Evolutionary conservation across 2,113 vertebrate species (phyloP), one percentile per base, ranked within the genome.

Genomic region (Ariopsis seemanni): DNA sequence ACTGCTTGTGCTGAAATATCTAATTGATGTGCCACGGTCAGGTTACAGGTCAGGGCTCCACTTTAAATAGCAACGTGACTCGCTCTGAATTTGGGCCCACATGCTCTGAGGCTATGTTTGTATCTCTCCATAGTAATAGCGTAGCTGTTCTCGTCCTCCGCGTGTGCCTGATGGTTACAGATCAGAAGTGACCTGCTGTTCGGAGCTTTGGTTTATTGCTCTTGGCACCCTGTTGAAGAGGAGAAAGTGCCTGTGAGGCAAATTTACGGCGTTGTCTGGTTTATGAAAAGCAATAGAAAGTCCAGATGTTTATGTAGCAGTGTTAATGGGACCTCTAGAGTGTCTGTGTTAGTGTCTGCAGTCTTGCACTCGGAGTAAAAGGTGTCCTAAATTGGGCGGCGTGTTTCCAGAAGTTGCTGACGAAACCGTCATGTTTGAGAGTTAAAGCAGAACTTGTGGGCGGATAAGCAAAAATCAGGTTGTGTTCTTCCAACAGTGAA

Each of bases 41-140:
- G 62, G 86, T 92, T 92, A 89, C 91, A 90, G 89, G 90, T 91
- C 91, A 90, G 86, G 83, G 52, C 87, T 62, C 57, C 17, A 82
- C 90, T 88, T 90, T 87, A 89, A 90, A 88, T 91, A 90, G 72
- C 82, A 18, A 12, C 63, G 42, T 86, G 90, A 88, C 83, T 85
- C 30, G 63, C 79, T 77, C n/a, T 58, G 85, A 83, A 85, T 87
- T 74, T 84, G 55, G 85, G 79, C 72, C 87, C 52, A 42, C 18
- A 83, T 84, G 78, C 9, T 62, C 15, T 14, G 25, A 58, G 50
- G 5, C 11, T 78, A 48, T 90, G 79, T 79, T 90, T 85, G 50
- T 77, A 42, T 80, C 27, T 84, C 63, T 79, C 72, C 63, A 74
- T 88, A 79, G 81, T 86, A 90, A 88, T 83, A 63, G 27, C 53